Conservation (phyloP, 92 coral and sea anemone genomes). For the Muricea muricata region DNA sequence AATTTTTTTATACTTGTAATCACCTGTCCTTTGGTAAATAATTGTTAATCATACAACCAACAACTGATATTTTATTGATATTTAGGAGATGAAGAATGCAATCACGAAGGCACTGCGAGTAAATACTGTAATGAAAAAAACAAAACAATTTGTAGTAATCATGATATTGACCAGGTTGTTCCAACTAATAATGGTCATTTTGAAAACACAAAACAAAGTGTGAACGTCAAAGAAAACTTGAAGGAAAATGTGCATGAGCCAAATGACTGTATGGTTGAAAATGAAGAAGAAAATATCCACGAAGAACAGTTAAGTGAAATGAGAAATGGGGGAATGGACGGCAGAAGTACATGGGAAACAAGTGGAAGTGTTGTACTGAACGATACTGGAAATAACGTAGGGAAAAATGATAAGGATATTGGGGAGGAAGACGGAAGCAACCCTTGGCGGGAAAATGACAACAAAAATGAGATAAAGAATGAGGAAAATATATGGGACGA, state of each 20-base stretch:
- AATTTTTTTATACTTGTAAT: no score
- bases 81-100: no score
- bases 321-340: neutral
- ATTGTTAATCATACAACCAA: no score
- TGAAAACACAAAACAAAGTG: neutral
- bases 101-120: neutral
- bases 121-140: neutral
- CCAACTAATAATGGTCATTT: neutral
- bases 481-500: neutral
- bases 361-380: neutral
- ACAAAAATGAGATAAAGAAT: neutral
- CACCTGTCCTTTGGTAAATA: no score
- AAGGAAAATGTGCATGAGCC: neutral
- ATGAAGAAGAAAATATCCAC: neutral
- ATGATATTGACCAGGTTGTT: no score
- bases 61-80: no score
- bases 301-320: neutral
- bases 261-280: neutral
- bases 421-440: neutral
- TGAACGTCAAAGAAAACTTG: neutral
- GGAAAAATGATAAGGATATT: neutral
- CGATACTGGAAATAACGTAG: neutral
- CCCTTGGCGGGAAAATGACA: neutral
- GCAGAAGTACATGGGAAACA: no score
- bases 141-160: no score